Evolutionary conservation across 1,140 invertebrate species (phyloP), one percentile per base, ranked within the genome.

Genomic region (Drosophila arawakana): DNA sequence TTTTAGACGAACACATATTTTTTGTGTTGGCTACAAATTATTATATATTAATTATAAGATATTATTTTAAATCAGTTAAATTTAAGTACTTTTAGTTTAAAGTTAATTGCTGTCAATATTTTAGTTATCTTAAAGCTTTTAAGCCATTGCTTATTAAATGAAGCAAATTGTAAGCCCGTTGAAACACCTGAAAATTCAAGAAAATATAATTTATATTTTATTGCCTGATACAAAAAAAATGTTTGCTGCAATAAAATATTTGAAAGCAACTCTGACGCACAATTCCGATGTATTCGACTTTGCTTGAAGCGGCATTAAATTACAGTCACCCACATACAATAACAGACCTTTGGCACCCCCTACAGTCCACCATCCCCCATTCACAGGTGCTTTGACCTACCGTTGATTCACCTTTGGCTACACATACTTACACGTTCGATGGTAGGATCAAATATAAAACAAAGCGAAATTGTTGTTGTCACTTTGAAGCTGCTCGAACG

Each of bases 401-500:
- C 46, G 35, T 6, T 18, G 15, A 35, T 9, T 39, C 13, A 8
- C 34, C 34, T n/a, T 0, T 35, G 34, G 13, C 34, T 13, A 52
- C 46, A 46, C 52, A 57, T 44, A 74, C 35, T 60, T 41, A 59
- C 30, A 55, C 50, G 15, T 57, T 39, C 52, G 21, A 59, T 66
- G 66, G 62, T 82, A 58, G 73, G 68, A 88, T 88, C 76, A 88
- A 76, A 62, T 74, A 60, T 66, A 72, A 88, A 82, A 80, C 80
- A 88, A 82, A 86, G 71, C 63, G 15, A 25, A 59, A 74, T 81
- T 49, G 72, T 57, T 67, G 67, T 71, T 71, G 73, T 82, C 81
- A 81, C 67, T 85, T 84, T 84, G 81, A 85, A 78, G 81, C 78
- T 66, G 70, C 62, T 75, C 55, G 73, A 83, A 85, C 68, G 67